Base-by-base conservation (phyloP, 2,797 vertebrate genomes). In the Novumbra hubbsi region DNA sequence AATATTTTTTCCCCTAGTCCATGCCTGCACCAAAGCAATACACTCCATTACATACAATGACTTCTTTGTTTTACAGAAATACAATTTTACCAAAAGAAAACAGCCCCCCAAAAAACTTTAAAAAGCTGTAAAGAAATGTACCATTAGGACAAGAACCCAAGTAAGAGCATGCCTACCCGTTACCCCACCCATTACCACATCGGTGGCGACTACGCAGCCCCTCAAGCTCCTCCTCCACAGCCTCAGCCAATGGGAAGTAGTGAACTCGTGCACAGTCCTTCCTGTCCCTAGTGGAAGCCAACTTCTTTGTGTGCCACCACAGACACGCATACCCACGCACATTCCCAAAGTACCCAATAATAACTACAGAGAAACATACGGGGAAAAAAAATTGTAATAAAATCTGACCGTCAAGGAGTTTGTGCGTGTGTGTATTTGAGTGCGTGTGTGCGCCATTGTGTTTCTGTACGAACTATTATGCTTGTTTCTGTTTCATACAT, bases 361-460 rank as follows among this genome's bases (percentile, higher is more conserved):
- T 57, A 24, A 21, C 3, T 57, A 6, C 52, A 3, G 21, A 57
- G n/a, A 2, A 21, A 11, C 5, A 57, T 21, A 2, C 21, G 3
- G 1, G 2, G 1, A 21, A 0, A 57, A 8, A 21, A n/a, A 57
- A 21, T 5, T 21, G 8, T 21, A 21, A 21, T 57, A 57, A 50
- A 50, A 55, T 21, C 52, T 64, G 75, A 60, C 50, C 63, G 66
- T 66, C 45, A 62, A 24, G 74, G 68, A 76, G 69, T 75, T 75
- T 73, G 73, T 60, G 70, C 78, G 79, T 74, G 63, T 83, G 74
- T 76, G 80, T 86, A 87, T 88, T 86, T 81, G 88, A 89, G 90
- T 88, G 86, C 81, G 87, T 89, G 89, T 92, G 92, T 90, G 90
- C 92, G 92, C 91, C 41, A 45, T 45, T 82, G 75, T 72, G 62